A percentile compares a stretch with the other conserved stretches of the same genome.
Evolutionary conservation across 2,888 invertebrate species (phyloP).

Genomic region (Plutella xylostella): DNA sequence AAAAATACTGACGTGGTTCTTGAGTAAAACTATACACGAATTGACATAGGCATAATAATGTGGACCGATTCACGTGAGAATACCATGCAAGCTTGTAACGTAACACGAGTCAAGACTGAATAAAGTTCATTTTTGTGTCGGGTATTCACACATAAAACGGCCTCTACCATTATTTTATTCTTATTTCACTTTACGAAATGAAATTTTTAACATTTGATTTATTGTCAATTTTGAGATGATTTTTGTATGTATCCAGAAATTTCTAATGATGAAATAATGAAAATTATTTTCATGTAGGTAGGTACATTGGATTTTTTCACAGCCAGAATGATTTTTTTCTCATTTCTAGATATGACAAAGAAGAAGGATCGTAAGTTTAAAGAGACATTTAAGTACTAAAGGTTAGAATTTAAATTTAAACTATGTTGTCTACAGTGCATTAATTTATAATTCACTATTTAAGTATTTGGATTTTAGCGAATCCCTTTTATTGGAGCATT

Average conservation of each 20-base stretch:
- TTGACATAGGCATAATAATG: no score
- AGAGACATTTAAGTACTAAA: conserved; percentile 34
- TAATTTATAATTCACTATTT: conserved; percentile 56
- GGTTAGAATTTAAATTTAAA: conserved; percentile 48
- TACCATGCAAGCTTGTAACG: no score
- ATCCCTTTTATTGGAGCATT: conserved; percentile 51
- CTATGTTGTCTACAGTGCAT: conserved; percentile 65
- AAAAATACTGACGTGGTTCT: no score
- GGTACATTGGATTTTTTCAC: conserved; percentile 48
- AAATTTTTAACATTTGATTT: neutral
- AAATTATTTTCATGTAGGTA: neutral
- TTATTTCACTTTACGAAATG: no score
- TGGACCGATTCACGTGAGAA: no score
- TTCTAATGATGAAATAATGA: neutral
- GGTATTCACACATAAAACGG: no score
- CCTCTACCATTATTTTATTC: no score
- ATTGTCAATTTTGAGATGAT: neutral
- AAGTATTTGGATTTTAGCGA: conserved; percentile 44
- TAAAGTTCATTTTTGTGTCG: no score
- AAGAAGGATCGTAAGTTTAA: conserved; percentile 44
- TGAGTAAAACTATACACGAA: no score
- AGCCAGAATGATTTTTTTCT: conserved; percentile 67
- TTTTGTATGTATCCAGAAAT: neutral
- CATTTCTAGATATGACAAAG: conserved; percentile 61
- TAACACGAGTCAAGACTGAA: no score